A percentile compares a stretch with the other conserved stretches of the same genome.
Conservation (phyloP, 2,113 vertebrate genomes). For the Hydrolagus affinis region DNA sequence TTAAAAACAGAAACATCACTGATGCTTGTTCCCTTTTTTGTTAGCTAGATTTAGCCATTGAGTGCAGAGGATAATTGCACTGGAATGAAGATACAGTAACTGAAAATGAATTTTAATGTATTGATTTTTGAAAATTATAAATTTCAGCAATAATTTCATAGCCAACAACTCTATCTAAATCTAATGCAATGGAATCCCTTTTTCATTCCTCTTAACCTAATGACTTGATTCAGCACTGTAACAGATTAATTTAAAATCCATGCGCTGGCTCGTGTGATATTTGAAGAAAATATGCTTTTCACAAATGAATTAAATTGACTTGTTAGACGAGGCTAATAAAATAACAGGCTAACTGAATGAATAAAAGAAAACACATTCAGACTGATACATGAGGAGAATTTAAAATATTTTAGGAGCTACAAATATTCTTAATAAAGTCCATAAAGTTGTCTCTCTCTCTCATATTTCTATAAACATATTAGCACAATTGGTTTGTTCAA, state of each 20-base stretch:
- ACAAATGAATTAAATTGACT: conserved; percentile 10
- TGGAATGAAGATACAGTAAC: background rate
- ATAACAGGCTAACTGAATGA: background rate
- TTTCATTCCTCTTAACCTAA: conserved; percentile 19
- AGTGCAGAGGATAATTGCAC: background rate
- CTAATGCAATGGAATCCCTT: background rate
- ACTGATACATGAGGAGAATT: background rate
- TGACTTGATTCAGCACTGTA: background rate
- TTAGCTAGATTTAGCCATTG: background rate
- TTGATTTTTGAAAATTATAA: conserved; percentile 1
- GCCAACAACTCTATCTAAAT: background rate
- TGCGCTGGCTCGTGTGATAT: background rate
- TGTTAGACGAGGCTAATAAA: background rate
- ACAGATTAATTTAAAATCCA: background rate
- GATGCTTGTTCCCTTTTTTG: background rate
- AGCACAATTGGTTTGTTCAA: background rate
- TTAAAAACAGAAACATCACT: background rate
- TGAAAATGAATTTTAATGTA: background rate
- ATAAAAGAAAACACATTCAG: background rate
- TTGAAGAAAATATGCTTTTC: background rate
- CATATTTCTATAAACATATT: background rate
- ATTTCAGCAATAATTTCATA: background rate
- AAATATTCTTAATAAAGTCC: background rate
- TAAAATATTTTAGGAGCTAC: background rate
- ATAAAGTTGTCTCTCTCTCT: no score